These are phyloP conservation scores for Caenorhabditis panamensis DNA, from an alignment of 2,888 invertebrate species.

Conservation along the genomic window DNA sequence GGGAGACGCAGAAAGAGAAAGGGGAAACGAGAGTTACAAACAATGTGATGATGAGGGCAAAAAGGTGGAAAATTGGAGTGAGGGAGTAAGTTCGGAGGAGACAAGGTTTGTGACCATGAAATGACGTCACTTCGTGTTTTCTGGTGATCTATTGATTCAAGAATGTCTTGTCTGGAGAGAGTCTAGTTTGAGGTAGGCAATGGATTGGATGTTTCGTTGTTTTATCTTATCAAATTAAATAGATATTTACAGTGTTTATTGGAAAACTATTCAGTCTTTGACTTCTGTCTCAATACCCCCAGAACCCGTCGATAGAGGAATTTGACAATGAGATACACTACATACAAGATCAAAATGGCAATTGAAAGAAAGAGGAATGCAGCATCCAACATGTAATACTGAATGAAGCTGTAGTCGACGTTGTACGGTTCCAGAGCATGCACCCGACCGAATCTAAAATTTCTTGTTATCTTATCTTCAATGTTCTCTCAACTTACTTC, in stretches of 20 bases:
- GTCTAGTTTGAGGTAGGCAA: no score
- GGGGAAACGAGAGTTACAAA: background rate
- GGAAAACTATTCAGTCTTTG: background rate
- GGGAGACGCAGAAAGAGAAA: constrained; percentile 4
- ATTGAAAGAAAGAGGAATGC: background rate
- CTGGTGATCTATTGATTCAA: background rate
- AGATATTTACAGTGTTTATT: no score
- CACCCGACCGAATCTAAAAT: constrained; percentile 17
- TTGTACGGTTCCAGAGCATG: constrained; percentile 21
- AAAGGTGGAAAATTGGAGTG: background rate
- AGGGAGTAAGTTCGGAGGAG: background rate
- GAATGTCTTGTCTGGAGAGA: background rate
- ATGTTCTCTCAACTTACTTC: constrained; percentile 2
- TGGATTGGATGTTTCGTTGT: no score
- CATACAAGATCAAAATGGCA: background rate
- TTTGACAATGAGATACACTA: background rate
- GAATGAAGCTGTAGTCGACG: constrained; percentile 14
- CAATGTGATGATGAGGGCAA: background rate
- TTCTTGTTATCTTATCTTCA: background rate
- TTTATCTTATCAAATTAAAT: no score
- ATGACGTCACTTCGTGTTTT: constrained; percentile 9
- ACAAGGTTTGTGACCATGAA: background rate
- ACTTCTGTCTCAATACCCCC: no score
- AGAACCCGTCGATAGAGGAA: constrained; percentile 6
- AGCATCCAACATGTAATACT: constrained; percentile 24